Conservation (phyloP, 2,888 invertebrate genomes). For the Thera obeliscata region DNA sequence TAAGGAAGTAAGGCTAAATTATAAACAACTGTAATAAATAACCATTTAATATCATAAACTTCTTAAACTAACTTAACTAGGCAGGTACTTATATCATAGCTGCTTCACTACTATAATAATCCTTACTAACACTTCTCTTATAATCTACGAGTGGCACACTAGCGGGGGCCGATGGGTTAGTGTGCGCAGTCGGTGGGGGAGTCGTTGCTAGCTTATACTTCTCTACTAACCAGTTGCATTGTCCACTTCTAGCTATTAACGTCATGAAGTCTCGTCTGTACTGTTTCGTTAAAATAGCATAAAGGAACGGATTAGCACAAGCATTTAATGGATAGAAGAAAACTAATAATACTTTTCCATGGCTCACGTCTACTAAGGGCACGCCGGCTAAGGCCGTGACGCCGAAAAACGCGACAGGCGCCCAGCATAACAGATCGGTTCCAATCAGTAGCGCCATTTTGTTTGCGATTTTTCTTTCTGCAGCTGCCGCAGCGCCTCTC, state of each 20-base stretch:
- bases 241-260: conserved; percentile 86
- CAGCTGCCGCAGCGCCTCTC: conserved; percentile 85
- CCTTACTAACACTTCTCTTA: conserved; percentile 62
- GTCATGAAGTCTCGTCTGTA: conserved; percentile 90
- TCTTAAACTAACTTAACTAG: conserved; percentile 51
- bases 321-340: conserved; percentile 97
- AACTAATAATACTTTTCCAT: conserved; percentile 92
- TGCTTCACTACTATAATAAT: conserved; percentile 58
- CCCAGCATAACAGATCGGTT: conserved; percentile 93
- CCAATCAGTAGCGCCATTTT: conserved; percentile 96
- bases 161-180: conserved; percentile 71
- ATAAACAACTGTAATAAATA: conserved; percentile 60
- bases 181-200: conserved; percentile 75
- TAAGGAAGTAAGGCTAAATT: too few species aligned
- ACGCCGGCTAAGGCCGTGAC: conserved; percentile 93
- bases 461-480: conserved; percentile 91
- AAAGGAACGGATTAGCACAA: conserved; percentile 96
- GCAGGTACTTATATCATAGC: conserved; percentile 48
- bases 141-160: conserved; percentile 69
- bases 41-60: conserved; percentile 62
- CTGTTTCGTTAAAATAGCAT: conserved; percentile 95
- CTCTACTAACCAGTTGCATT: conserved; percentile 72
- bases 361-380: conserved; percentile 92
- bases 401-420: conserved; percentile 95
- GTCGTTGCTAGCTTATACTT: conserved; percentile 72